Conservation (phyloP, 2,113 vertebrate genomes). For the Geococcyx californianus region DNA sequence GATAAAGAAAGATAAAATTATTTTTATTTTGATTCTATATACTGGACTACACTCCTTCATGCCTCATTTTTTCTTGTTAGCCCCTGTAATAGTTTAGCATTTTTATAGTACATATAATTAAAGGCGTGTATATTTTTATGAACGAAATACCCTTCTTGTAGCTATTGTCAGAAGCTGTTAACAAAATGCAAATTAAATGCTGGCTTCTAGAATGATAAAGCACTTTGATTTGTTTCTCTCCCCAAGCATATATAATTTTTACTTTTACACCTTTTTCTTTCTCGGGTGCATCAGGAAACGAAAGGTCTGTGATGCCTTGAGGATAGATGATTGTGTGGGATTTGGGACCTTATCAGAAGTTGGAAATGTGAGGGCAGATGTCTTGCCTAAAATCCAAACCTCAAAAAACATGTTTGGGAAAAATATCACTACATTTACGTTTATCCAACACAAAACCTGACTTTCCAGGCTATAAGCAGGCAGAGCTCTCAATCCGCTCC, state of each 20-base stretch:
- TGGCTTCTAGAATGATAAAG: neutral
- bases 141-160: neutral
- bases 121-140: neutral
- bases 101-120: slow-evolving; percentile 11
- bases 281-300: neutral
- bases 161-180: neutral
- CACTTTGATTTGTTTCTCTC: neutral
- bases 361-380: neutral
- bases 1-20: neutral
- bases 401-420: neutral
- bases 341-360: neutral
- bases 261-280: neutral
- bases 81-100: neutral
- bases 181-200: neutral
- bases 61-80: neutral
- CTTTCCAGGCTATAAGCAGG: neutral
- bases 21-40: neutral
- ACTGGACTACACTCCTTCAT: neutral
- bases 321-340: neutral
- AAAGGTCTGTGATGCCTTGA: neutral
- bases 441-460: neutral
- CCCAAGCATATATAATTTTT: neutral
- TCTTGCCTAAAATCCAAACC: neutral
- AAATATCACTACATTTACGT: neutral
- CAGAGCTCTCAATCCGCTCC: neutral